A percentile compares a stretch with the other conserved stretches of the same genome.
Evolutionary conservation across 2,797 vertebrate genomes (phyloP).

Genomic region (Enteromius paludinosus): DNA sequence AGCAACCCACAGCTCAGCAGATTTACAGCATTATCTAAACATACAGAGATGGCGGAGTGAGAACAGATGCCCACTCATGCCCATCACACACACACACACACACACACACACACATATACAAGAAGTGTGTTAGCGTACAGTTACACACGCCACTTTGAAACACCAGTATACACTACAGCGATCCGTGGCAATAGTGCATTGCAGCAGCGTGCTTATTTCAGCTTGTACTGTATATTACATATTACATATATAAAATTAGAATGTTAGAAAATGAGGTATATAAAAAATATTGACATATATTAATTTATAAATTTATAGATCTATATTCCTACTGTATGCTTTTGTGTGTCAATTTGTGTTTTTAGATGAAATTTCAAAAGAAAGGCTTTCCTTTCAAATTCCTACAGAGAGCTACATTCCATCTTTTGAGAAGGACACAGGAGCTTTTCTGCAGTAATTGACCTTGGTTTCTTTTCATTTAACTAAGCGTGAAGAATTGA

Average conservation of each 20-base stretch:
- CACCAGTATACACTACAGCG: background rate
- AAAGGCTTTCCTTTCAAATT: too few species aligned
- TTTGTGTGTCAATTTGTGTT: background rate
- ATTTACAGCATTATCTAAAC: slow-evolving; percentile 46
- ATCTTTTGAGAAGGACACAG: background rate
- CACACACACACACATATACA: too few species aligned
- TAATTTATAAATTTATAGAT: background rate
- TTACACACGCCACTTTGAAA: background rate
- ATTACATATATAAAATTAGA: background rate
- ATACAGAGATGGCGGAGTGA: slow-evolving; percentile 24
- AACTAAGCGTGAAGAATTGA: background rate
- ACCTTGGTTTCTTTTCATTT: slow-evolving; percentile 5
- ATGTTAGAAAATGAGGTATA: background rate
- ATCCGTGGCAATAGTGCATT: background rate
- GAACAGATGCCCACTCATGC: slow-evolving; percentile 47
- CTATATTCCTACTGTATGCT: background rate
- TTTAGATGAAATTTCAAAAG: too few species aligned
- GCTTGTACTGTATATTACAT: too few species aligned
- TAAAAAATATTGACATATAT: background rate
- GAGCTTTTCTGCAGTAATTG: background rate
- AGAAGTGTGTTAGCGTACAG: background rate
- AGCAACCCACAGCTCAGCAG: slow-evolving; percentile 46
- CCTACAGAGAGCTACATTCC: background rate
- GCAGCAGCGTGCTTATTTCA: background rate
- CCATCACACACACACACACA: slow-evolving; percentile 21